These are phyloP conservation scores for Cephus runcator DNA, from an alignment of 2,888 invertebrate genomes.

Conservation along the genomic window DNA sequence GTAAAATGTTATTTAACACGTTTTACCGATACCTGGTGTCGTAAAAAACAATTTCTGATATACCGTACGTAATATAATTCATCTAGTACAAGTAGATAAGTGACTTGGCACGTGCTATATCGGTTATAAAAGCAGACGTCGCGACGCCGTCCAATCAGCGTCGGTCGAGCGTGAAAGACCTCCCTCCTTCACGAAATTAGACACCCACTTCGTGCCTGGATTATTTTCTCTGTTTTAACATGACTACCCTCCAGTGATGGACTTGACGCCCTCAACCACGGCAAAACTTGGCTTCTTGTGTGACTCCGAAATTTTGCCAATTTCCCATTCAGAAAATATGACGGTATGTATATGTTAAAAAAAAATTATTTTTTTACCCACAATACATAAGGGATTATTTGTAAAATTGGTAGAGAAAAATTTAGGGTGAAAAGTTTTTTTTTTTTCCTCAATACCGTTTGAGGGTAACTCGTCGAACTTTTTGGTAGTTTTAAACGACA, in stretches of 20 bases:
- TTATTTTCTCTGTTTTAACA: background rate
- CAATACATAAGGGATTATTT: background rate
- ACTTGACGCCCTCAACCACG: background rate
- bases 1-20: background rate
- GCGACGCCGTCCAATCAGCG: conserved; percentile 34
- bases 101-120: background rate
- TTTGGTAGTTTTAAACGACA: background rate
- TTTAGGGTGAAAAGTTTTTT: background rate
- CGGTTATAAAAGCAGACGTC: conserved; percentile 28
- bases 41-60: background rate
- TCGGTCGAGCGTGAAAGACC: conserved; percentile 36
- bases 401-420: background rate
- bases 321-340: background rate
- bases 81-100: background rate
- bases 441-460: background rate
- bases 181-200: conserved; percentile 39
- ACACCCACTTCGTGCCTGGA: conserved; percentile 31
- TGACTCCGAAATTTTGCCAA: background rate
- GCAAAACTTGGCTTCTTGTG: background rate
- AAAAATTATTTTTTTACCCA: background rate
- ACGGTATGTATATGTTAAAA: background rate
- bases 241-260: background rate
- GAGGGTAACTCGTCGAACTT: background rate
- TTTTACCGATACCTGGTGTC: background rate
- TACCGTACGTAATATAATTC: background rate